phyloP scores from a whole-genome alignment of 2,113 vertebrate species.

The Martes martes region DNA sequence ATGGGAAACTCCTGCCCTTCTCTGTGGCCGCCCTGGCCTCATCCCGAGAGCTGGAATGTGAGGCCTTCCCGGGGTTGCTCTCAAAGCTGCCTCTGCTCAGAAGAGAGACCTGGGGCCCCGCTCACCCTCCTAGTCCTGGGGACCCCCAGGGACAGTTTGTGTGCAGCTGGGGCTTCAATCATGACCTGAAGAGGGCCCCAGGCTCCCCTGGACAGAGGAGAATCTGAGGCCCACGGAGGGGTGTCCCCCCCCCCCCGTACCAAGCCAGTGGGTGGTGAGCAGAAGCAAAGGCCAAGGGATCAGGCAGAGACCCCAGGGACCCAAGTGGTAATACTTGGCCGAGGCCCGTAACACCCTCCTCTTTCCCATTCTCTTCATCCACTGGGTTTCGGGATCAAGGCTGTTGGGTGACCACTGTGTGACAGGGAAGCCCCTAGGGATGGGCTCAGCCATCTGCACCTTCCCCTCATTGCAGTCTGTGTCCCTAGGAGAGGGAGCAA shows the following conservation, averaged over 20 bases:
- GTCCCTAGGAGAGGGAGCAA: not conserved
- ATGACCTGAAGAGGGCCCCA: not conserved
- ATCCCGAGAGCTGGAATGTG: not conserved
- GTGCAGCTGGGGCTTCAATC: not conserved
- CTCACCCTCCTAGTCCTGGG: too few species aligned
- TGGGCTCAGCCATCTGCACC: not conserved
- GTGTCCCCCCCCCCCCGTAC: too few species aligned
- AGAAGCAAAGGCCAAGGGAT: too few species aligned
- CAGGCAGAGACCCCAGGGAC: not conserved
- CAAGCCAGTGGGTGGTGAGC: not conserved
- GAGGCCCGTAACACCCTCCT: accelerated
- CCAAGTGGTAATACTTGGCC: not conserved
- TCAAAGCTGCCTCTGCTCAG: not conserved
- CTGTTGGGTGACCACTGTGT: not conserved
- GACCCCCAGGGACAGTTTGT: not conserved
- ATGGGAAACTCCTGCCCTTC: not conserved
- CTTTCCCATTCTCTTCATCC: not conserved
- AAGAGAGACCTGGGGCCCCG: not conserved
- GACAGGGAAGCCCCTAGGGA: not conserved
- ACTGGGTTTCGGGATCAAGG: not conserved
- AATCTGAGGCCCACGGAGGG: not conserved
- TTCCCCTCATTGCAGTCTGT: accelerated
- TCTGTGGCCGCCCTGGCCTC: not conserved
- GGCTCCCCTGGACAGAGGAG: not conserved
- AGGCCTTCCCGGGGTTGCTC: not conserved